Evolutionary conservation across 2,888 invertebrate species (phyloP).

Genomic region (Pedicia rivosa): DNA sequence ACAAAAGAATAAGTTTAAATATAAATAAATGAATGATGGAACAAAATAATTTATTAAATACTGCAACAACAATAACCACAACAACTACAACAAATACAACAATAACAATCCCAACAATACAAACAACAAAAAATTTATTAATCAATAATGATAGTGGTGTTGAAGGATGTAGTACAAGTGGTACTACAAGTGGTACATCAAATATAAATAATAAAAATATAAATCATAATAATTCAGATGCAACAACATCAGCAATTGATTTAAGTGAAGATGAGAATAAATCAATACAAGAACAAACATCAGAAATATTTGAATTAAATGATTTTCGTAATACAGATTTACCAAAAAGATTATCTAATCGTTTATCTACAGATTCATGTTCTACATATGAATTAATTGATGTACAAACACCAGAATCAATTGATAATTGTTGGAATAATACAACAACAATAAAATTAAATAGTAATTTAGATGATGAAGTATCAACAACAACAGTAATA

Average conservation of each 20-base stretch:
- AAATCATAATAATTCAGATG: not conserved
- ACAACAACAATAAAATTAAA: too few relatives aligned
- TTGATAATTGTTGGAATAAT: constrained; percentile 5
- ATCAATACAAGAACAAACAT: not conserved
- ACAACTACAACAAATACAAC: too few relatives aligned
- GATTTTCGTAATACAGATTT: not conserved
- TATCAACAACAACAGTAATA: constrained; percentile 17
- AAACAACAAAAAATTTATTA: too few relatives aligned
- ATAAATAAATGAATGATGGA: too few relatives aligned
- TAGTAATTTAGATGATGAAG: not conserved
- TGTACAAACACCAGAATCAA: constrained; percentile 9
- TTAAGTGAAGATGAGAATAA: constrained; percentile 4
- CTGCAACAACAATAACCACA: too few relatives aligned
- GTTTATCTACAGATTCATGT: constrained; percentile 11
- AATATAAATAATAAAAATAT: not conserved
- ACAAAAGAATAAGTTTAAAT: too few relatives aligned
- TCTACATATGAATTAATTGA: constrained; percentile 14
- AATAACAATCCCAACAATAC: too few relatives aligned
- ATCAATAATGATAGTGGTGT: not conserved
- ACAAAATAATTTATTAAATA: too few relatives aligned
- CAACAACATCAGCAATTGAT: constrained; percentile 3
- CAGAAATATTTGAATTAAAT: not conserved
- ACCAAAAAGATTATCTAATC: constrained; percentile 7
- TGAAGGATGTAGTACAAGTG: constrained; percentile 4
- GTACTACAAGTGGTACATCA: not conserved